Percentiles rank a stretch among this genome's conserved stretches.
phyloP scores from a whole-genome alignment of 2,888 invertebrate species.

The Sepioteuthis lessoniana region DNA sequence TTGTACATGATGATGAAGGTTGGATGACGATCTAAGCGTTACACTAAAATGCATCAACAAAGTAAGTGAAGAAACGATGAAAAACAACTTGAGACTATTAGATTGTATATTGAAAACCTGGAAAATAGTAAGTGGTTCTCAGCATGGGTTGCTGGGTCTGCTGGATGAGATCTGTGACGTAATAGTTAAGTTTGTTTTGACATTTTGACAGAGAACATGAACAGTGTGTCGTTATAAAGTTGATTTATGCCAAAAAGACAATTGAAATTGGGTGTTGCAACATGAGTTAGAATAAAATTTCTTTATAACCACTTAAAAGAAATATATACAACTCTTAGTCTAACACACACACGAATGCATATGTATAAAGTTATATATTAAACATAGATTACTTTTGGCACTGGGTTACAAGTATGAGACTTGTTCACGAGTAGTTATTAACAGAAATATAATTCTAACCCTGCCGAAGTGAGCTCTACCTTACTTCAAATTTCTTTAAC shows the following conservation, averaged over 20 bases:
- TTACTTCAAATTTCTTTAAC: too few species aligned
- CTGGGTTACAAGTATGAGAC: too few species aligned
- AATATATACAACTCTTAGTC: not conserved
- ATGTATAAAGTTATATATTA: not conserved
- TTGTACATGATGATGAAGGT: too few species aligned
- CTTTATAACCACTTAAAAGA: not conserved
- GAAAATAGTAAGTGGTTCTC: not conserved
- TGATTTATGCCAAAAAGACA: not conserved
- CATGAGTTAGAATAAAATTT: not conserved
- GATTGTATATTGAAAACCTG: not conserved
- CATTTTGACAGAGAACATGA: not conserved
- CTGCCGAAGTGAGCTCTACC: too few species aligned
- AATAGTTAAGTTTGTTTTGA: not conserved
- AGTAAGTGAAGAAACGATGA: not conserved
- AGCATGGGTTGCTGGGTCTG: not conserved
- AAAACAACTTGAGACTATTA: not conserved
- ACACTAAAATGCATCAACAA: too few species aligned
- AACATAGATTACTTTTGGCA: too few species aligned
- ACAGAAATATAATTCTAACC: too few species aligned
- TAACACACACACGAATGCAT: not conserved
- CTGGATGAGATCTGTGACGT: not conserved
- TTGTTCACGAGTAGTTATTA: too few species aligned
- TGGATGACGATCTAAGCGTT: too few species aligned
- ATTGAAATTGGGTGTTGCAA: not conserved
- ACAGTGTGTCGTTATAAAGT: not conserved